Evolutionary conservation across 2,113 vertebrate species (phyloP).

Genomic region (Centropristis striata): DNA sequence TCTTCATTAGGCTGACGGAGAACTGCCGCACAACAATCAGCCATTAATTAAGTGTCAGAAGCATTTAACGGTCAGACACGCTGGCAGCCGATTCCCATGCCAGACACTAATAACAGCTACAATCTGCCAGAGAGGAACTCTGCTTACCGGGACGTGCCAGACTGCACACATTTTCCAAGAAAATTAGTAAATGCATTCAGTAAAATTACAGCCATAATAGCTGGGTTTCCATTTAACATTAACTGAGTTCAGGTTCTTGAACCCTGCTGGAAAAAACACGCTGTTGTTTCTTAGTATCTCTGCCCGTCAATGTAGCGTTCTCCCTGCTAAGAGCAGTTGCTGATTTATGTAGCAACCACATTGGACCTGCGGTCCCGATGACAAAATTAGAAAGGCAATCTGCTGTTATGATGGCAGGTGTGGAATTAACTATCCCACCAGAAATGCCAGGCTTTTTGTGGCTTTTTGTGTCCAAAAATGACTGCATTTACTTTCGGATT

Average conservation of each 20-base stretch:
- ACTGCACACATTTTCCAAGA: slow-evolving; percentile 35
- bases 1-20: slow-evolving; percentile 66
- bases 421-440: slow-evolving; percentile 12
- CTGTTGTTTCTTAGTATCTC: slow-evolving; percentile 3
- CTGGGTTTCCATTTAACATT: slow-evolving; percentile 25
- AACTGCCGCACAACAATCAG: slow-evolving; percentile 71
- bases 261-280: slow-evolving; percentile 5
- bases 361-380: background rate
- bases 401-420: slow-evolving; percentile 13
- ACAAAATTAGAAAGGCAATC: slow-evolving; percentile 14
- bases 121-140: slow-evolving; percentile 57
- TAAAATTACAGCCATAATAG: slow-evolving; percentile 31
- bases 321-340: slow-evolving; percentile 3
- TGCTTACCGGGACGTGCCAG: slow-evolving; percentile 32
- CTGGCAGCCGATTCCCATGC: slow-evolving; percentile 54
- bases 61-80: slow-evolving; percentile 69
- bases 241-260: slow-evolving; percentile 16
- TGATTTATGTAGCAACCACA: slow-evolving; percentile 9
- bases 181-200: slow-evolving; percentile 48
- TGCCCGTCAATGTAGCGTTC: background rate
- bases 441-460: background rate
- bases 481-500: background rate
- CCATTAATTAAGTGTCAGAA: slow-evolving; percentile 81
- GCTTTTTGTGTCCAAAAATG: background rate
- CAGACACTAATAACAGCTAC: slow-evolving; percentile 68